These are phyloP conservation scores for Bathynomus jamesi DNA, from an alignment of 1,140 invertebrate species.

Conservation along the genomic window DNA sequence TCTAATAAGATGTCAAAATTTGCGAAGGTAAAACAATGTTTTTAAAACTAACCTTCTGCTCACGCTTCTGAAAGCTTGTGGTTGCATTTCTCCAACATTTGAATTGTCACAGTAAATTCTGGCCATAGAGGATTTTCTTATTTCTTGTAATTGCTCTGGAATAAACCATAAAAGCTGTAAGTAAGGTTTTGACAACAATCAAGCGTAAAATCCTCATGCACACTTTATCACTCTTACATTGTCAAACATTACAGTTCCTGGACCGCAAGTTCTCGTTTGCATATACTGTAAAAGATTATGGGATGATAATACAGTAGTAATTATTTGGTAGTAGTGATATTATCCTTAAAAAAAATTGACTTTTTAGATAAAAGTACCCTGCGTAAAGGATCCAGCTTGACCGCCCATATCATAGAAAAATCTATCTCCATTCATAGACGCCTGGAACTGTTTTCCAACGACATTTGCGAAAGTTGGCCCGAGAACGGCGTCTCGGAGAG, in stretches of 20 bases:
- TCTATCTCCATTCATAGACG: slow-evolving; percentile 46
- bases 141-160: neutral
- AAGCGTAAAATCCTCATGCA: neutral
- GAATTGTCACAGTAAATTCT: neutral
- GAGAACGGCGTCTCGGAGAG: slow-evolving; percentile 56
- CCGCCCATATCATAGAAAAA: slow-evolving; percentile 53
- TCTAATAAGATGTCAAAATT: neutral
- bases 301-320: neutral
- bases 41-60: neutral
- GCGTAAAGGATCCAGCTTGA: slow-evolving; percentile 61
- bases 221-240: neutral
- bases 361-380: slow-evolving; percentile 54
- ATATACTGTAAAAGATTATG: neutral
- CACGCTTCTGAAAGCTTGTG: neutral
- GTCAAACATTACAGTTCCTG: no score
- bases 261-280: no score
- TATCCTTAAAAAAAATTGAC: neutral
- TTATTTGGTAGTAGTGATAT: neutral
- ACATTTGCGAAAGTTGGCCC: slow-evolving; percentile 81
- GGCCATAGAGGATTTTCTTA: neutral
- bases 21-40: neutral
- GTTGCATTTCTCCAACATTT: neutral
- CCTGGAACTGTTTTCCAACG: slow-evolving; percentile 68
- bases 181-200: neutral
- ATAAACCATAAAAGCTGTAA: neutral